Conservation (phyloP, 2,888 invertebrate genomes). For the Geotrupes spiniger region DNA sequence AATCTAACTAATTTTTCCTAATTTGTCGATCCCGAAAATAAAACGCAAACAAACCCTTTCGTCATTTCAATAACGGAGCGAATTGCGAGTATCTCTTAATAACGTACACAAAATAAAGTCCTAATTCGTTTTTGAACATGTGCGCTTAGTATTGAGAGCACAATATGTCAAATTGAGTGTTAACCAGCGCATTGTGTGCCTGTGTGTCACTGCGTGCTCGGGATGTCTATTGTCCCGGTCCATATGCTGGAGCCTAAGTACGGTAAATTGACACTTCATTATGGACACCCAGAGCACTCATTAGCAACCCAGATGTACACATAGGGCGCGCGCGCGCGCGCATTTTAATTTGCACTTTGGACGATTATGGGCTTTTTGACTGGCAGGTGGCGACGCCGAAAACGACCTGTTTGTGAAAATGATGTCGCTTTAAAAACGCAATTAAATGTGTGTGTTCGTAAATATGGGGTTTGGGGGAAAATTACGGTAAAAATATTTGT, state of each 20-base stretch:
- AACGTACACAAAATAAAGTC: constrained; percentile 2
- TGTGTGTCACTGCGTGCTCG: constrained; percentile 24
- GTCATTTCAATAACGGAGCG: no score
- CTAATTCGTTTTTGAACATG: constrained; percentile 31
- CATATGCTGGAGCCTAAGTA: constrained; percentile 43
- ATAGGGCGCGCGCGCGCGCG: constrained; percentile 14
- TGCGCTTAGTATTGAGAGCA: constrained; percentile 28
- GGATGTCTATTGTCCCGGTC: constrained; percentile 26
- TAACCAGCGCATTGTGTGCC: constrained; percentile 38
- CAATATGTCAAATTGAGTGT: constrained; percentile 53
- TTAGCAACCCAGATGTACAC: constrained; percentile 44
- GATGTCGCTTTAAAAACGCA: no score
- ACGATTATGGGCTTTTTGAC: background rate
- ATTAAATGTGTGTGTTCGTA: no score
- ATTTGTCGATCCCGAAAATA: no score
- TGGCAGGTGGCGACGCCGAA: no score
- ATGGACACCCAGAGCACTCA: constrained; percentile 45
- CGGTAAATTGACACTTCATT: constrained; percentile 51
- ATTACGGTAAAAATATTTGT: no score
- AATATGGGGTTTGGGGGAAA: no score
- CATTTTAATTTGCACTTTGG: constrained; percentile 1
- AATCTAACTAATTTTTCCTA: no score
- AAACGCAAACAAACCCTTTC: no score
- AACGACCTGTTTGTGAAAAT: no score
- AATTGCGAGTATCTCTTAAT: no score